Evolutionary conservation across 2,888 invertebrate species (phyloP), one percentile per base, ranked within the genome.

Genomic region (Diloba caeruleocephala): DNA sequence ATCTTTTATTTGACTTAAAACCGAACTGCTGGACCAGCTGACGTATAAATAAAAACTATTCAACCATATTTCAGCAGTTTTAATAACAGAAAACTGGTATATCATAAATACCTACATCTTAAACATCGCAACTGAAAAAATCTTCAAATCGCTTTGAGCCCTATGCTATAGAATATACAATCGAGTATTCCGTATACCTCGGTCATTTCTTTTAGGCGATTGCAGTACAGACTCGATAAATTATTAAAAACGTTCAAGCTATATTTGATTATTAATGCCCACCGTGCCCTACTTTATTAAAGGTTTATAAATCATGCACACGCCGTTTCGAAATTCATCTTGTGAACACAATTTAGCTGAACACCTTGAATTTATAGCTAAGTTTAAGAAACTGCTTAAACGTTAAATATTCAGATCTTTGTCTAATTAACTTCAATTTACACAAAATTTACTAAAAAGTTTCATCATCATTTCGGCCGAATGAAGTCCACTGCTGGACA

Each of bases 221-320:
- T 41, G 25, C 37, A 48, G 5, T 8, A 2, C 10, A 14, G 37
- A 23, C 21, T 38, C 6, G 0, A 5, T 73, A 70, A 76, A 71
- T 74, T 68, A 68, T 70, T 66, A 61, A 75, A 65, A 71, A 71
- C n/a, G n/a, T 42, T 50, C 54, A 17, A 36, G 60, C 60, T 56
- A 55, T 70, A 65, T 77, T 71, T 67, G 42, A 66, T 66, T 45
- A 43, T 57, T 55, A 71, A 64, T 48, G 58, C 57, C n/a, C n/a
- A n/a, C 51, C 41, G 41, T 37, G 31, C 28, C 51, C 44, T 48
- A 50, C 46, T 68, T 72, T 76, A 72, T 72, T 72, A 77, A 67
- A 66, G 42, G 65, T 69, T 65, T 56, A 72, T 77, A 71, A 78
- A 66, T 74, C 58, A 74, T 63, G 42, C 51, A 21, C 38, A 44